Percentiles rank a stretch among this genome's conserved stretches.
Evolutionary conservation across 2,888 invertebrate species (phyloP).

Genomic region (Polyommatus iphigenia): DNA sequence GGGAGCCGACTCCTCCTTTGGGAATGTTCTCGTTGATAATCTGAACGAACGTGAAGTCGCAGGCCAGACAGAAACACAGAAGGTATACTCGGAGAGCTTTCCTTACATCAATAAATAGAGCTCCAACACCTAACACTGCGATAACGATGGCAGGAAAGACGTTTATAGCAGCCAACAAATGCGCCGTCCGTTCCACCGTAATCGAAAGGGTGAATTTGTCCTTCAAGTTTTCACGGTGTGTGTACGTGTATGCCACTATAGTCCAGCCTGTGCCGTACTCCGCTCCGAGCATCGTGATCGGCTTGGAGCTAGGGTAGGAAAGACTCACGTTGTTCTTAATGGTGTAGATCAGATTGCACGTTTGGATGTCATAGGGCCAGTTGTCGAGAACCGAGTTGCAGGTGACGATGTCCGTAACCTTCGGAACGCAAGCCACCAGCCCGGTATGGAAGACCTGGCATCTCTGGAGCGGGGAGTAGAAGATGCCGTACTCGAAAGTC

Average conservation of each 20-base stretch:
- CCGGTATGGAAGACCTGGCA: constrained; percentile 46
- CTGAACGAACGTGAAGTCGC: constrained; percentile 48
- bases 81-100: constrained; percentile 45
- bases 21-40: constrained; percentile 47
- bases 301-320: constrained; percentile 37
- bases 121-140: constrained; percentile 45
- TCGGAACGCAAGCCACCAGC: not conserved
- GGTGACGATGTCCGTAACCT: not conserved
- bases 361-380: constrained; percentile 53
- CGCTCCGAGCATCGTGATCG: constrained; percentile 42
- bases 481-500: constrained; percentile 31
- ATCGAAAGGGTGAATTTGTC: constrained; percentile 48
- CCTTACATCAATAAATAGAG: constrained; percentile 47
- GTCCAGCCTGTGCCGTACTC: constrained; percentile 53
- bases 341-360: constrained; percentile 47
- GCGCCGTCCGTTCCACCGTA: constrained; percentile 51
- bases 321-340: constrained; percentile 38
- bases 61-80: constrained; percentile 47
- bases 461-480: not conserved
- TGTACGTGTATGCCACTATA: constrained; percentile 48
- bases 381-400: constrained; percentile 40
- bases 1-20: constrained; percentile 44
- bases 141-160: constrained; percentile 50
- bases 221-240: constrained; percentile 38
- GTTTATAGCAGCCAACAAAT: constrained; percentile 47